These are phyloP conservation scores for Pheosia tremula DNA, from an alignment of 2,888 invertebrate species.

Conservation along the genomic window DNA sequence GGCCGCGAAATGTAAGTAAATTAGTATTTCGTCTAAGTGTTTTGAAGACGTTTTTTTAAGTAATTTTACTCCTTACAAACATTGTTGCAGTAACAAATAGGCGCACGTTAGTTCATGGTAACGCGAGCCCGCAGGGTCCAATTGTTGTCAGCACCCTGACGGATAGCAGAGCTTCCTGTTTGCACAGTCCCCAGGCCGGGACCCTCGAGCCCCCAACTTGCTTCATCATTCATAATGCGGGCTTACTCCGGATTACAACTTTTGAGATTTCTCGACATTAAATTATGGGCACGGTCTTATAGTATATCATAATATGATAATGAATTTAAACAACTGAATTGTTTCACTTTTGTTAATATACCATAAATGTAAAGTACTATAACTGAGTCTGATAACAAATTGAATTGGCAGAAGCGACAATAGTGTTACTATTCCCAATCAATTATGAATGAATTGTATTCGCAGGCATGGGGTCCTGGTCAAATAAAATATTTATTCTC, in stretches of 20 bases:
- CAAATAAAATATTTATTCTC: too few relatives aligned
- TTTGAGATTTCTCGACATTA: constrained; percentile 17
- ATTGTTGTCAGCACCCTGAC: constrained; percentile 50
- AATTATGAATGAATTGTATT: too few relatives aligned
- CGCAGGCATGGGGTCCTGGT: too few relatives aligned
- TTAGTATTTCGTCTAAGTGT: too few relatives aligned
- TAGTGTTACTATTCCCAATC: too few relatives aligned
- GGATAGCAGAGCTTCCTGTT: constrained; percentile 49
- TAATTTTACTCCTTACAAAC: neutral
- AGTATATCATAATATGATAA: constrained; percentile 11
- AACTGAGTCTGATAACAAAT: too few relatives aligned
- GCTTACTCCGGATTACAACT: constrained; percentile 39
- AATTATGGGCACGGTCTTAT: neutral
- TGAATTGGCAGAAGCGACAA: too few relatives aligned
- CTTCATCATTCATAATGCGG: constrained; percentile 68
- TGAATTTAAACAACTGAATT: neutral
- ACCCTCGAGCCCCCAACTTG: constrained; percentile 54
- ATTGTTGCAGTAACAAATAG: constrained; percentile 12
- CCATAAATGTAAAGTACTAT: too few relatives aligned
- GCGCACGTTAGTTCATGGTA: constrained; percentile 27
- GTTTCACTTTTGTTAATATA: too few relatives aligned
- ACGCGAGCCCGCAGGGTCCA: constrained; percentile 38
- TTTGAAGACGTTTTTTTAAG: too few relatives aligned
- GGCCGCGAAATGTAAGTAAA: too few relatives aligned
- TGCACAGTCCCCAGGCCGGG: constrained; percentile 39